Base-by-base conservation (phyloP, 1,140 invertebrate species). In the Steinernema feltiae region DNA sequence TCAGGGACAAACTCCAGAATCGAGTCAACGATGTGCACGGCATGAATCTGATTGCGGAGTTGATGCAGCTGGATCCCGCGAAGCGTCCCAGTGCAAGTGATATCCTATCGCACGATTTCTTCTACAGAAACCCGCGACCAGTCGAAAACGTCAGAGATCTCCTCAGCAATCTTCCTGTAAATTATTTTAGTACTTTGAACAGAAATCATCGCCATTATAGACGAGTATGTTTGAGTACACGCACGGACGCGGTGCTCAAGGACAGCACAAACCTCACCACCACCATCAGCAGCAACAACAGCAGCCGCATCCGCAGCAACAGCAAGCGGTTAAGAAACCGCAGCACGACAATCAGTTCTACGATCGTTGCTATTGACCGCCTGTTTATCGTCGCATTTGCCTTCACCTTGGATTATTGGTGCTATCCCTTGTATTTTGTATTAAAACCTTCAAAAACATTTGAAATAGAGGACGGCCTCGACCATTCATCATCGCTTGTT, bases 71-170 rank as follows among this genome's bases (percentile, higher is more conserved):
- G 24, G 94, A 98, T 88, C 97, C 97, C 0, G 90, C 91, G 0
- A 95, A 95, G 87, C 88, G 97, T 79, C 91, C 91, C 32, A 93
- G 97, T 87, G 92, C 94, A 0, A 95, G 98, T 84, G 92, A 92
- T 0, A 95, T 95, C 0, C 86, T 99, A 0, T 96, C 97, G 89
- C 95, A 98, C 82, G 94, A 97, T 84, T 98, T 98, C 87, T 99
- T 98, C 87, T 98, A 94, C 94, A 93, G 91, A 0, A 94, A 97
- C 86, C 96, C 97, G 31, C 93, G 95, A 91, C 94, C 95, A 0
- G 48, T 27, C 18, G 77, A 73, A 27, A 86, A 85, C 75, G 74
- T 85, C n/a, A 76, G 71, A 32, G 77, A 84, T 24, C 48, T 85
- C 24, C 69, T 85, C n/a, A 69, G 75, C 30, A 76, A 63, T n/a